Conservation (phyloP, 2,797 vertebrate species). For the Squalus acanthias region DNA sequence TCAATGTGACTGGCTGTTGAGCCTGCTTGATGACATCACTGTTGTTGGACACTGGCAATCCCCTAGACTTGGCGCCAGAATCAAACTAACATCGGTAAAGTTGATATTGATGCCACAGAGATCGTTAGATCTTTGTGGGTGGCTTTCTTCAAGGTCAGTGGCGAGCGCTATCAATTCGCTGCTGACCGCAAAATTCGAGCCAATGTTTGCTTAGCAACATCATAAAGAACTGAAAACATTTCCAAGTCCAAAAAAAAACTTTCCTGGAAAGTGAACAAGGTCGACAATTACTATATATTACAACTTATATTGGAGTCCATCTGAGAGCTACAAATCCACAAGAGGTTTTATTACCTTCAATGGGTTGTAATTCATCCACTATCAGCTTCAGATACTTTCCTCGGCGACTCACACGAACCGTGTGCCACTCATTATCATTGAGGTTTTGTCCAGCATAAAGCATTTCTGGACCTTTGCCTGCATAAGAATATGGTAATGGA, state of each 20-base stretch:
- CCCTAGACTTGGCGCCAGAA: too few species aligned
- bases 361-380: conserved; percentile 86
- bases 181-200: too few species aligned
- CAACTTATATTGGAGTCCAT: not conserved
- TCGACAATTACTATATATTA: not conserved
- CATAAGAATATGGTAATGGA: conserved; percentile 83
- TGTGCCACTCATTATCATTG: conserved; percentile 99
- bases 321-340: not conserved
- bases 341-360: conserved; percentile 78
- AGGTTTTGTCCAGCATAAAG: conserved; percentile 98
- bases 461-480: conserved; percentile 99
- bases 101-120: too few species aligned
- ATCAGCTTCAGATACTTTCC: conserved; percentile 94
- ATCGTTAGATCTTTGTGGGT: too few species aligned
- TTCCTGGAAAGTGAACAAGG: not conserved
- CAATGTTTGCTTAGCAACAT: not conserved
- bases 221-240: not conserved
- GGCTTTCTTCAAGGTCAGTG: too few species aligned
- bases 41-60: too few species aligned
- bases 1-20: too few species aligned
- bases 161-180: too few species aligned
- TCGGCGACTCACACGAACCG: conserved; percentile 91
- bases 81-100: too few species aligned
- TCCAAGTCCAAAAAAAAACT: not conserved
- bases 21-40: too few species aligned